Conservation (phyloP, 2,113 vertebrate species). For the Egretta garzetta region DNA sequence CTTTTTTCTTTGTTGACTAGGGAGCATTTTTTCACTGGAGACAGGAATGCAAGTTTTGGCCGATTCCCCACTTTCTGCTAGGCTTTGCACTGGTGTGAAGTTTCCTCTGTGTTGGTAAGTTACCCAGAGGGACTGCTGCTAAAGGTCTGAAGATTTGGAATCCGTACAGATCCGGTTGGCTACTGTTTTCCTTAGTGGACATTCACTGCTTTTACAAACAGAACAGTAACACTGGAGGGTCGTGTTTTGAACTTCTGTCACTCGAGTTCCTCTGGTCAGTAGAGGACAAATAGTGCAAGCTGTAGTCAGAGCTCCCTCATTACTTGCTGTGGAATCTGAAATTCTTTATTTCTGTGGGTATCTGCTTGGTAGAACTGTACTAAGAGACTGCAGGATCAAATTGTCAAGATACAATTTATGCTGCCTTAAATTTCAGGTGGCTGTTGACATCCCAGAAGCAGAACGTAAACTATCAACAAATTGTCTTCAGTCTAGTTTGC, state of each 20-base stretch:
- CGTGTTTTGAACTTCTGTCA: slow-evolving; percentile 36
- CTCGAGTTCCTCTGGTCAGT: slow-evolving; percentile 30
- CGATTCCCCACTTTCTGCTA: not conserved
- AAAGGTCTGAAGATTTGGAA: slow-evolving; percentile 36
- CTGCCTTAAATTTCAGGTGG: not conserved
- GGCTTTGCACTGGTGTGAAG: slow-evolving; percentile 2
- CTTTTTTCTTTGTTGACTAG: not conserved
- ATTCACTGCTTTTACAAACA: slow-evolving; percentile 44
- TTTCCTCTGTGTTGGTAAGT: slow-evolving; percentile 38
- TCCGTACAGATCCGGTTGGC: slow-evolving; percentile 42
- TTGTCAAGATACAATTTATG: not conserved
- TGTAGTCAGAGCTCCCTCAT: not conserved
- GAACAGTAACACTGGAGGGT: slow-evolving; percentile 24
- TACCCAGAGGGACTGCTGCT: slow-evolving; percentile 19
- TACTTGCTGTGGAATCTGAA: not conserved
- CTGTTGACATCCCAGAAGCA: not conserved
- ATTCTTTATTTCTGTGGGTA: not conserved
- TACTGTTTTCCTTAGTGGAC: not conserved
- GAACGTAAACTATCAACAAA: not conserved
- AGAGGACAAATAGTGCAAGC: slow-evolving; percentile 11
- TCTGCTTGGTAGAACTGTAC: not conserved
- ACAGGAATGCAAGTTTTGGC: slow-evolving; percentile 40
- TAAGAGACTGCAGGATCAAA: not conserved
- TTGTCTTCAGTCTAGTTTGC: not conserved
- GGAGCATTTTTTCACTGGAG: slow-evolving; percentile 31